Base-by-base conservation (phyloP, 2,113 vertebrate species). In the Lutjanus erythropterus region DNA sequence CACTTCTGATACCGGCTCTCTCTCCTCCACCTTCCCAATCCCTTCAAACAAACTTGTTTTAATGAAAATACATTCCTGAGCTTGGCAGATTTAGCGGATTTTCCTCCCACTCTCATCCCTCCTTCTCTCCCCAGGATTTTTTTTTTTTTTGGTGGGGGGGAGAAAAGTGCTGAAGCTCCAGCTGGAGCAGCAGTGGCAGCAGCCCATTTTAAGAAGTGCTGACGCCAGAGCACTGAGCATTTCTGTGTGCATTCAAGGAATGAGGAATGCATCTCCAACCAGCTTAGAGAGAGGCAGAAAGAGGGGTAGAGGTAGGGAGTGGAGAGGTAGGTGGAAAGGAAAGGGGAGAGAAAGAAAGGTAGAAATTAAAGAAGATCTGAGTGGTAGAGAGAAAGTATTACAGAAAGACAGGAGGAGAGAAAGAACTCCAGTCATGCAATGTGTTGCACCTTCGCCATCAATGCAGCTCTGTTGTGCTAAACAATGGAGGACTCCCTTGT, bases 41-140 rank as follows among this genome's bases (percentile, higher is more conserved):
- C 90, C 84, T 90, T 92, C 89, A 93, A 93, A 93, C 90, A 90
- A 92, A 90, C 92, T 86, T 72, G 78, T 85, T 91, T 91, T 92
- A 93, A 93, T 91, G 91, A 93, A 94, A 93, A 92, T 84, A 88
- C 90, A 91, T 93, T 92, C 88, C 91, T 75, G 83, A 88, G 83
- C 90, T 93, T 87, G 83, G 75, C 42, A 78, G 90, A 89, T 90
- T 93, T 89, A 86, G 79, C 23, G 67, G 89, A 88, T 94, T 93
- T 92, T 82, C 80, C 82, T 76, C 78, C 60, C 66, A 42, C 83
- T 81, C 69, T 88, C 84, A 84, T 84, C 78, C 72, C 44, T 66
- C 73, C 23, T 35, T 70, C 82, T 44, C 71, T 66, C 73, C 74
- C 74, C 66, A 69, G 80, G 84, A 64, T 84, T 85, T 86, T 47